These are phyloP conservation scores for Trichogramma dendrolimi DNA, from an alignment of 2,888 invertebrate species.

Conservation along the genomic window DNA sequence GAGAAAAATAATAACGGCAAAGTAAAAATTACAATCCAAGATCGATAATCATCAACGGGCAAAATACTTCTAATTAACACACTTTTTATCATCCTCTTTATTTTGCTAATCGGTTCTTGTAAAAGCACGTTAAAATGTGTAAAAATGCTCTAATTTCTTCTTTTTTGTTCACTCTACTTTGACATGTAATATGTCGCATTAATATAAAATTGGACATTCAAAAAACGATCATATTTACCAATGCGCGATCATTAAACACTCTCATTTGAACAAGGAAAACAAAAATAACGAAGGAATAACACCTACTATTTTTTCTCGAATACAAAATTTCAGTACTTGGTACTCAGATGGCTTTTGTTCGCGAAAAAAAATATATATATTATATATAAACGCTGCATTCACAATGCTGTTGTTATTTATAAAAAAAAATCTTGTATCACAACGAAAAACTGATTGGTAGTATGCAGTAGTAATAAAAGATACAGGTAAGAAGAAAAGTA, in stretches of 20 bases:
- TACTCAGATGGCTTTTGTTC: too few species aligned
- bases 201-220: background rate
- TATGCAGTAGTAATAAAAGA: slow-evolving; percentile 15
- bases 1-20: slow-evolving; percentile 31
- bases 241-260: slow-evolving; percentile 20
- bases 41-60: background rate
- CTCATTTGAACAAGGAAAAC: slow-evolving; percentile 4
- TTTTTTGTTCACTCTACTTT: slow-evolving; percentile 3
- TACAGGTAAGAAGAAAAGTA: slow-evolving; percentile 7
- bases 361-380: too few species aligned
- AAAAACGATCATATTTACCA: slow-evolving; percentile 20
- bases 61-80: background rate
- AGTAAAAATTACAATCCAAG: slow-evolving; percentile 32
- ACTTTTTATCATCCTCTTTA: background rate
- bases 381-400: too few species aligned
- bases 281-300: slow-evolving; percentile 16
- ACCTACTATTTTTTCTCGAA: too few species aligned
- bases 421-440: too few species aligned
- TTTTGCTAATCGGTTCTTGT: slow-evolving; percentile 20
- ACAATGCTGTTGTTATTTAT: too few species aligned
- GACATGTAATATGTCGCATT: slow-evolving; percentile 16
- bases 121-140: slow-evolving; percentile 18
- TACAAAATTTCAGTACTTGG: too few species aligned
- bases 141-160: slow-evolving; percentile 20
- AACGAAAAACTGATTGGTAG: too few species aligned